These are phyloP conservation scores for Nephrotoma appendiculata DNA, from an alignment of 2,888 invertebrate species.

Conservation along the genomic window DNA sequence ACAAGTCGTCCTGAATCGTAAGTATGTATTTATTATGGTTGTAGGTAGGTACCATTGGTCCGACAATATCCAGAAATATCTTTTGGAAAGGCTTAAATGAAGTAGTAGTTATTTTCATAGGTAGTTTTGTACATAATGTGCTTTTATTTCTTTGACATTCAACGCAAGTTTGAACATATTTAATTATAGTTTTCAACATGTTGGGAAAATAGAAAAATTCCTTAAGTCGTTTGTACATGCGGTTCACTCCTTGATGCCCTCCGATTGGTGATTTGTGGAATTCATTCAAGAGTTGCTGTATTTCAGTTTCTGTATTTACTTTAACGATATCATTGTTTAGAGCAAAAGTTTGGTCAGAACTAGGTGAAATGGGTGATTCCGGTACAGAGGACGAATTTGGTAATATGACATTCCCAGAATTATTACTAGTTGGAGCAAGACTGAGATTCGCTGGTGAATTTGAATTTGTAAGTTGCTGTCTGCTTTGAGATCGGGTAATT, in stretches of 20 bases:
- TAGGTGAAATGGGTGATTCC: not conserved
- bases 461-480: too few relatives aligned
- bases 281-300: not conserved
- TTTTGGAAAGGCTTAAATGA: not conserved
- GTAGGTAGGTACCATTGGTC: not conserved
- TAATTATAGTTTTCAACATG: too few relatives aligned
- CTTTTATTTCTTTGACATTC: not conserved
- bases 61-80: not conserved
- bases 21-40: not conserved
- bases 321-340: not conserved
- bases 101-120: not conserved
- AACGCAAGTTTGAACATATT: not conserved
- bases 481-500: too few relatives aligned
- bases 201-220: not conserved
- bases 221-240: not conserved
- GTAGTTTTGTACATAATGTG: not conserved
- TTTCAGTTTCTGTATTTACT: not conserved
- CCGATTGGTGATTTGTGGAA: not conserved
- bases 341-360: not conserved
- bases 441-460: too few relatives aligned
- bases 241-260: not conserved
- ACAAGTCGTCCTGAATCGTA: not conserved
- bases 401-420: not conserved
- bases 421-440: too few relatives aligned
- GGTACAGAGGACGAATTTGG: not conserved